Evolutionary conservation across 2,797 vertebrate species (phyloP).

Genomic region (Girardinus metallicus): DNA sequence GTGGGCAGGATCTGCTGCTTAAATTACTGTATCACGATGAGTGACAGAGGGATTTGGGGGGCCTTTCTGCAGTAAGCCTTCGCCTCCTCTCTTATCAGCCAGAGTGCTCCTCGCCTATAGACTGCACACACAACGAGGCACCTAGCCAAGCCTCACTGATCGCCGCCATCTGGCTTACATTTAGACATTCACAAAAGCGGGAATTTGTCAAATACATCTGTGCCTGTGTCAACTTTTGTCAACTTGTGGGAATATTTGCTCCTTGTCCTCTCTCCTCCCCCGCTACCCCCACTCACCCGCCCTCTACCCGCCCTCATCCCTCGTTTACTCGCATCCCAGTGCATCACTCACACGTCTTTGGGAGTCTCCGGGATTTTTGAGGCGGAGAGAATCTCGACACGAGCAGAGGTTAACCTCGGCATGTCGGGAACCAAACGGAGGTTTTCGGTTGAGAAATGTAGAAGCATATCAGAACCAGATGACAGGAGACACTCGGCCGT

Average conservation of each 20-base stretch:
- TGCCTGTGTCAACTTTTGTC: constrained; percentile 82
- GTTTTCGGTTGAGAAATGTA: constrained; percentile 50
- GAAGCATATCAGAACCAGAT: constrained; percentile 73
- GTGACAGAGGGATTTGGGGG: constrained; percentile 79
- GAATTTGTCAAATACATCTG: constrained; percentile 86
- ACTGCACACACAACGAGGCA: constrained; percentile 75
- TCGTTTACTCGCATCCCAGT: constrained; percentile 48
- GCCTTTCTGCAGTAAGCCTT: constrained; percentile 70
- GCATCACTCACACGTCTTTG: constrained; percentile 55
- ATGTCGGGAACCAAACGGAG: constrained; percentile 57
- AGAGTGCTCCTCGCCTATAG: constrained; percentile 74
- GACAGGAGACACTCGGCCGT: constrained; percentile 59
- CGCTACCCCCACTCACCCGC: constrained; percentile 40
- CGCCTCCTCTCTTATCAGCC: constrained; percentile 75
- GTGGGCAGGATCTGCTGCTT: constrained; percentile 74
- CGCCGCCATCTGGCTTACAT: constrained; percentile 84
- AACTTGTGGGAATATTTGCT: constrained; percentile 81
- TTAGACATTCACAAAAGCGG: constrained; percentile 80
- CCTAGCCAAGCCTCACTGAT: constrained; percentile 78
- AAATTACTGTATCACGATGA: constrained; percentile 77
- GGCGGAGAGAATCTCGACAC: constrained; percentile 67
- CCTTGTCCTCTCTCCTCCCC: constrained; percentile 69
- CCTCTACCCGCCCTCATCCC: constrained; percentile 64
- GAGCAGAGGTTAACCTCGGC: constrained; percentile 71
- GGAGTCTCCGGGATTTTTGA: constrained; percentile 47